Conservation (phyloP, 2,797 vertebrate genomes). For the Loris lydekkerianus region DNA sequence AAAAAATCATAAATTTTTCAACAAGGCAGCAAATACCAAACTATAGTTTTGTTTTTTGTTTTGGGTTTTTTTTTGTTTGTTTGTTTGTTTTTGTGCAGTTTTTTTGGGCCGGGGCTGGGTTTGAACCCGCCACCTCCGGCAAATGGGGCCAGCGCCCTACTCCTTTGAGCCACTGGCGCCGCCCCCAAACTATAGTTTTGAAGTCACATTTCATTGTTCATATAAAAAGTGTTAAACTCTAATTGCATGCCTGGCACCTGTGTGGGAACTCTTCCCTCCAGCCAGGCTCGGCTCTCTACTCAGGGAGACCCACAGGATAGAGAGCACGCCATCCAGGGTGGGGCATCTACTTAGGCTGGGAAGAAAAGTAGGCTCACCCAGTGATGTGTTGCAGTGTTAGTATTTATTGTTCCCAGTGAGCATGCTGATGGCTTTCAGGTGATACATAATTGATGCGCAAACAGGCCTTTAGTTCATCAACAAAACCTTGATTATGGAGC, state of each 20-base stretch:
- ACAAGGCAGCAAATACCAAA: background rate
- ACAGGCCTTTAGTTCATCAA: background rate
- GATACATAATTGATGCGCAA: background rate
- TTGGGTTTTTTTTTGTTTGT: too few relatives aligned
- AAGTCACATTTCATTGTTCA: background rate
- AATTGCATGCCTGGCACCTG: background rate
- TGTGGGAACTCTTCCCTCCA: background rate
- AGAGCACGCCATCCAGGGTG: conserved; percentile 21
- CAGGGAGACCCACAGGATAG: background rate
- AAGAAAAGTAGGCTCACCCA: conserved; percentile 62
- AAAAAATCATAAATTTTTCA: background rate
- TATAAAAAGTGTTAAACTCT: conserved; percentile 41
- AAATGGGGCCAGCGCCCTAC: too few relatives aligned
- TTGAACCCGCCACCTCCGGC: too few relatives aligned
- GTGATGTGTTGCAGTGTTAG: background rate
- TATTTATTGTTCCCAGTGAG: conserved; percentile 5
- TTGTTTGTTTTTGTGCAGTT: too few relatives aligned
- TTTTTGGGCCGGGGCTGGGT: too few relatives aligned
- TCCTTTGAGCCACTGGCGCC: too few relatives aligned
- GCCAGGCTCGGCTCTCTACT: background rate
- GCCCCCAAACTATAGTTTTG: background rate
- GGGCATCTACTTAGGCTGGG: background rate
- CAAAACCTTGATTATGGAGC: background rate
- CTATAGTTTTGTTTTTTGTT: background rate
- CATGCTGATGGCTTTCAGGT: background rate